These are phyloP conservation scores for Oligia fasciuncula DNA, from an alignment of 2,888 invertebrate species.

Conservation along the genomic window DNA sequence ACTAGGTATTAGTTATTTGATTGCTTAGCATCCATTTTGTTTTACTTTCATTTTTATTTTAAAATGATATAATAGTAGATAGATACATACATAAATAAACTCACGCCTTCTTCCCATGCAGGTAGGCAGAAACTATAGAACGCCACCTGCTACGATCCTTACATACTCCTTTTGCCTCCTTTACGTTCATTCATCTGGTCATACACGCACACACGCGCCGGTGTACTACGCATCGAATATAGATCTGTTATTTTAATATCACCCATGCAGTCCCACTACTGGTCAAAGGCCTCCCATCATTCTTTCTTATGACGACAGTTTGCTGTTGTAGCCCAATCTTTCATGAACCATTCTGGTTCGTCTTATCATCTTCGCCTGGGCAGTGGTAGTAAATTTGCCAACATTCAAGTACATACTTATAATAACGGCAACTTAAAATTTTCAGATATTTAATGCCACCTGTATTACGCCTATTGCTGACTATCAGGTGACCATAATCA, in stretches of 20 bases:
- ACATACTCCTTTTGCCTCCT: background rate
- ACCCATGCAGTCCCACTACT: background rate
- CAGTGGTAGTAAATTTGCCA: background rate
- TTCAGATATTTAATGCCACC: conserved; percentile 38
- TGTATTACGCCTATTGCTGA: conserved; percentile 32
- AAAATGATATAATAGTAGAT: background rate
- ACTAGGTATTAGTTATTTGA: background rate
- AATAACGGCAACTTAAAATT: conserved; percentile 37
- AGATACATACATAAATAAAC: background rate
- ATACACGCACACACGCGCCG: background rate
- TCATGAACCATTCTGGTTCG: background rate
- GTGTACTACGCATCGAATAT: background rate
- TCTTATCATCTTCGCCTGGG: background rate
- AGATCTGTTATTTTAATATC: background rate
- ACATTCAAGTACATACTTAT: conserved; percentile 3
- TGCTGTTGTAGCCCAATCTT: background rate
- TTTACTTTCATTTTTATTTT: conserved; percentile 6
- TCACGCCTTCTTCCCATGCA: background rate
- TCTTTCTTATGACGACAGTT: background rate
- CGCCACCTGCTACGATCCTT: background rate
- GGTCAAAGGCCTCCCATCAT: background rate
- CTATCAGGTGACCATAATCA: conserved; percentile 37
- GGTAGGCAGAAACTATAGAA: background rate
- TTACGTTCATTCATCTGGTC: background rate
- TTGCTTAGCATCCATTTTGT: background rate